Evolutionary conservation across 2,113 vertebrate species (phyloP).

Genomic region (Pterocles orientalis): DNA sequence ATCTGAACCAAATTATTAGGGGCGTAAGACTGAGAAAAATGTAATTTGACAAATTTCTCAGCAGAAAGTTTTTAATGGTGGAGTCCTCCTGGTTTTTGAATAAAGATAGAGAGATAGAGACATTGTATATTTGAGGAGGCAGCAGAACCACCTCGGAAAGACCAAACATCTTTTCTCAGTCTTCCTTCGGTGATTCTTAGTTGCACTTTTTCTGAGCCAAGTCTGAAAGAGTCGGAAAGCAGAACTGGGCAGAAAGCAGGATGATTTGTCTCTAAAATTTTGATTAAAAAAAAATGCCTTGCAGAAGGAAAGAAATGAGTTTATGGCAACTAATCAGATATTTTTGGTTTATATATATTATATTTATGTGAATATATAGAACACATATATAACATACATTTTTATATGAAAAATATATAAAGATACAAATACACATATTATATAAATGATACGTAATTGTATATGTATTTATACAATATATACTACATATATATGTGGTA

Average conservation of each 20-base stretch:
- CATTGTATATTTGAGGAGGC: neutral
- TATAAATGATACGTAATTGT: no score
- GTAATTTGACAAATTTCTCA: neutral
- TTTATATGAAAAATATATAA: no score
- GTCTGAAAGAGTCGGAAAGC: neutral
- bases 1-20: neutral
- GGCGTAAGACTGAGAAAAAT: fast-evolving
- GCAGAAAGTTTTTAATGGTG: neutral
- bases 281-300: neutral
- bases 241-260: neutral
- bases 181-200: neutral
- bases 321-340: neutral
- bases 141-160: neutral
- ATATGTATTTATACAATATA: no score
- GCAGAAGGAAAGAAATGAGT: neutral
- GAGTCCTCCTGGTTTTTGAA: neutral
- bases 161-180: fast-evolving
- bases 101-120: neutral
- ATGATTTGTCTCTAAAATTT: neutral
- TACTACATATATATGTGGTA: no score
- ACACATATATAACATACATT: neutral
- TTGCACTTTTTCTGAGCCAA: neutral
- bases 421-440: no score
- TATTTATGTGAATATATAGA: neutral
- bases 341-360: neutral